These are phyloP conservation scores for Penelope pileata DNA, from an alignment of 2,113 vertebrate genomes.

Conservation along the genomic window DNA sequence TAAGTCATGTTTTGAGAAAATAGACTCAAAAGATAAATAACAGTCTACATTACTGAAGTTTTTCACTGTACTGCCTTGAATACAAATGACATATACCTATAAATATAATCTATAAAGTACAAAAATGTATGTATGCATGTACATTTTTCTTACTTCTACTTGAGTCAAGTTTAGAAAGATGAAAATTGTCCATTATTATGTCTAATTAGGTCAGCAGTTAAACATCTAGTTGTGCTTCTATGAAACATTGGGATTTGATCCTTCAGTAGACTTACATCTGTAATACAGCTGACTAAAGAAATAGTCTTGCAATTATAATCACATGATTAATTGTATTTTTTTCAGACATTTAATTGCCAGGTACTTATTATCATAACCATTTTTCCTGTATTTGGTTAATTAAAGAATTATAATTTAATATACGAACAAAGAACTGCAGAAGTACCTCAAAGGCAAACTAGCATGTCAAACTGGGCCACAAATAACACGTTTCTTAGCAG, in stretches of 20 bases:
- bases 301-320: background rate
- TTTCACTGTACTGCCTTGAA: slow-evolving; percentile 3
- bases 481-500: background rate
- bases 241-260: slow-evolving; percentile 16
- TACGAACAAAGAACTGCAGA: background rate
- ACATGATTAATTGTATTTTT: background rate
- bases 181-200: slow-evolving; percentile 22
- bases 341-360: slow-evolving; percentile 22
- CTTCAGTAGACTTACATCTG: background rate
- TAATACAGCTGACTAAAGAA: background rate
- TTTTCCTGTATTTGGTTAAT: background rate
- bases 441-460: background rate
- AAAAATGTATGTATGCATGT: background rate
- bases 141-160: slow-evolving; percentile 14
- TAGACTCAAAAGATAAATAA: background rate
- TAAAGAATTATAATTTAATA: background rate
- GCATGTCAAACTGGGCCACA: background rate
- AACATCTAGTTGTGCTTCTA: background rate
- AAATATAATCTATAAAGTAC: background rate
- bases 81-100: background rate
- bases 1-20: slow-evolving; percentile 31
- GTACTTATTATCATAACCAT: slow-evolving; percentile 4
- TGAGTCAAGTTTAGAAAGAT: slow-evolving; percentile 10
- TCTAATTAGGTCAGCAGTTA: background rate
- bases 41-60: background rate